Conservation (phyloP, 2,888 invertebrate genomes). For the Orchesella flavescens region DNA sequence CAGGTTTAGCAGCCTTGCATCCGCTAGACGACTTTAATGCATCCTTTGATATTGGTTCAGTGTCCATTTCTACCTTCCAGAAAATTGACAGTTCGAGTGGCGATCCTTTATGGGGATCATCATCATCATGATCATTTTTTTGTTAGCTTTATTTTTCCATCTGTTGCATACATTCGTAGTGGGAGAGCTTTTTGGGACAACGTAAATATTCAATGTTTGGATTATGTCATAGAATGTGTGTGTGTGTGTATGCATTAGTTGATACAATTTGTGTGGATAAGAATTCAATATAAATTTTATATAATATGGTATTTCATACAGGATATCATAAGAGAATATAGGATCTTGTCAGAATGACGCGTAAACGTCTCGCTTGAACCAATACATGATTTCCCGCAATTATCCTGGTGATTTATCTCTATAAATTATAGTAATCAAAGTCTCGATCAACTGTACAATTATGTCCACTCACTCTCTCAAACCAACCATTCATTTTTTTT, state of each 20-base stretch:
- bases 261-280: too few relatives aligned
- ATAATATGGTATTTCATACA: too few relatives aligned
- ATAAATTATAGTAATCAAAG: slow-evolving; percentile 72
- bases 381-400: slow-evolving; percentile 67
- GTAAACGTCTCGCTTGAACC: slow-evolving; percentile 53
- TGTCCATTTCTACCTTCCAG: too few relatives aligned
- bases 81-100: too few relatives aligned
- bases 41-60: too few relatives aligned
- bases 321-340: neutral
- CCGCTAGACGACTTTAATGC: too few relatives aligned
- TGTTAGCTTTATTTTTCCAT: neutral
- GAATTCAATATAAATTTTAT: too few relatives aligned
- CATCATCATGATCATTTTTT: too few relatives aligned
- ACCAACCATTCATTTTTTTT: slow-evolving; percentile 20
- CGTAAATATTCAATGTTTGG: slow-evolving; percentile 16
- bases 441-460: slow-evolving; percentile 71
- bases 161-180: neutral
- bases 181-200: neutral
- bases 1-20: too few relatives aligned
- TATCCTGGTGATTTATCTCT: slow-evolving; percentile 72
- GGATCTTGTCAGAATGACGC: slow-evolving; percentile 48
- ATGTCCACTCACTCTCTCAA: slow-evolving; percentile 53
- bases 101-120: too few relatives aligned
- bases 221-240: slow-evolving; percentile 26
- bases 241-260: too few relatives aligned